Evolutionary conservation across 1,140 invertebrate genomes (phyloP), one percentile per base, ranked within the genome.

Genomic region (Zaprionus nigranus): DNA sequence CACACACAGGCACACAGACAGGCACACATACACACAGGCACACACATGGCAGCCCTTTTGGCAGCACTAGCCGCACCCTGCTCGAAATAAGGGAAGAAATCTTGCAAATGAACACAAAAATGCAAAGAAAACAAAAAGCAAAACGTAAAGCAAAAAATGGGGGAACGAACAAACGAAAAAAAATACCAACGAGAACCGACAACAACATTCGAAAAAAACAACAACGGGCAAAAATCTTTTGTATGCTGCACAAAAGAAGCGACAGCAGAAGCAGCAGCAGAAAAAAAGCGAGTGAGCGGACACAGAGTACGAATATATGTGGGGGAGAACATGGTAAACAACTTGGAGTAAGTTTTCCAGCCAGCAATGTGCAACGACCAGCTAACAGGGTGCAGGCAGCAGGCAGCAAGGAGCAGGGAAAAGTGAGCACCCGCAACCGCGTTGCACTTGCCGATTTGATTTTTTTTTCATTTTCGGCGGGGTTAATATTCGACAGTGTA

Each of bases 41-140:
- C 46, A 49, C 58, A 63, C 74, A 78, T 62, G 63, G 60, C 68
- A 36, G 59, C 51, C 81, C 64, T 56, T 61, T 61, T 61, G 72
- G 70, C 68, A 63, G 76, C 60, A 56, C 57, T 40, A 59, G 58
- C 66, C 54, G 73, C 60, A 56, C 60, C 49, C 66, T 38, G 49
- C 51, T 34, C 38, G 46, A 82, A 90, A 90, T 85, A 88, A 85
- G 84, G 85, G 85, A 90, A 90, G 79, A 88, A 85, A 81, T 90
- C 75, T 81, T 88, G 84, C 81, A 87, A 87, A 87, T 87, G 85
- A 87, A 87, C 84, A 90, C 71, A 84, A 84, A 88, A 79, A 90
- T 87, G 74, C 75, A 63, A 66, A 53, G 20, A 36, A 51, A 70
- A 59, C 77, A 71, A 78, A 71, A 54, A 36, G 54, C 49, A 75